phyloP scores from a whole-genome alignment of 1,140 invertebrate species.

The Bombyx mandarina region DNA sequence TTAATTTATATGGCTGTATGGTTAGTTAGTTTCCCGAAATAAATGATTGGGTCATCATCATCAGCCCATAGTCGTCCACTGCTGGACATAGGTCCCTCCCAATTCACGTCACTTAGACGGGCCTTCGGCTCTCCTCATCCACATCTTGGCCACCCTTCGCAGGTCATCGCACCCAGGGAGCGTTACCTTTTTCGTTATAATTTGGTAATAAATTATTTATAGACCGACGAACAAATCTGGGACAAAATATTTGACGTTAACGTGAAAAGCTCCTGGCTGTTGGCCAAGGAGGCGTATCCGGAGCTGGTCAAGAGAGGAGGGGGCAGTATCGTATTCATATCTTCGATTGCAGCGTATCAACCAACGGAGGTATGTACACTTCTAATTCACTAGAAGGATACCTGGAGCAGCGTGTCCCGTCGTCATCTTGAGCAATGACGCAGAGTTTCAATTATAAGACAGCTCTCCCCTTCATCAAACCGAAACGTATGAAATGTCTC shows the following conservation, averaged over 20 bases:
- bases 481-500: too few species aligned
- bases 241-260: constrained; percentile 98
- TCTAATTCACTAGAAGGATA: neutral
- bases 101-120: too few species aligned
- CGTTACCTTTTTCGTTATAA: neutral
- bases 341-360: constrained; percentile 91
- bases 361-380: constrained; percentile 77
- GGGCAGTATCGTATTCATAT: constrained; percentile 87
- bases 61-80: too few species aligned
- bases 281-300: constrained; percentile 91
- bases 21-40: too few species aligned
- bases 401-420: neutral
- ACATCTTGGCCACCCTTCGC: too few species aligned
- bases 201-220: constrained; percentile 18
- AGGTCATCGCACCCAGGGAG: too few species aligned
- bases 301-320: constrained; percentile 83
- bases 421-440: neutral
- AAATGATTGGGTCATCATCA: too few species aligned
- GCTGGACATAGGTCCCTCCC: too few species aligned
- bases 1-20: too few species aligned
- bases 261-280: constrained; percentile 89
- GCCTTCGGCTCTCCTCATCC: too few species aligned
- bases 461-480: too few species aligned
- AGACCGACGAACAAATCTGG: constrained; percentile 88
- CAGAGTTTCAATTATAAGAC: too few species aligned